Conservation (phyloP, 2,888 invertebrate species). For the Mactromeris polynyma region DNA sequence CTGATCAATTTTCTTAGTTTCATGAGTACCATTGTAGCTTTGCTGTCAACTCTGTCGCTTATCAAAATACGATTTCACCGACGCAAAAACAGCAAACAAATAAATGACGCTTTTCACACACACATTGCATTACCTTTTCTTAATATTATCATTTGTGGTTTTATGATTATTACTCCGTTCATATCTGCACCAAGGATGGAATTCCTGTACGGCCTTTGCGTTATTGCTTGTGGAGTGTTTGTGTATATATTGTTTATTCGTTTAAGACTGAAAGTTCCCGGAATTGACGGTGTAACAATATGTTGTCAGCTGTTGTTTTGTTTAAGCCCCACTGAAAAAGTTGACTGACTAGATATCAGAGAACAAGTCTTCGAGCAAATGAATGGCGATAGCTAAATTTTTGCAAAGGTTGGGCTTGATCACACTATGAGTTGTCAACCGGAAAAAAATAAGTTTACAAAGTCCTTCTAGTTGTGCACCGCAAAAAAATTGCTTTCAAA, state of each 20-base stretch:
- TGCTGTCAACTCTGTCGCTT: slow-evolving; percentile 29
- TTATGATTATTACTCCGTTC: background rate
- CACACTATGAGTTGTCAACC: too few species aligned
- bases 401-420: too few species aligned
- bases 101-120: background rate
- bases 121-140: background rate
- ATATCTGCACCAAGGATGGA: background rate
- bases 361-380: too few species aligned
- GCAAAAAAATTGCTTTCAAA: too few species aligned
- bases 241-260: background rate
- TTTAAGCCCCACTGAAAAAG: background rate
- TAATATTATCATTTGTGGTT: background rate
- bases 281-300: background rate
- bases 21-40: background rate
- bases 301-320: background rate
- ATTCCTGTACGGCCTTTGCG: background rate
- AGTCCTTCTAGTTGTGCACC: too few species aligned
- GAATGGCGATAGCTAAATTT: too few species aligned
- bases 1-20: slow-evolving; percentile 45
- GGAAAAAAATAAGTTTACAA: too few species aligned
- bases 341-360: background rate
- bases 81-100: background rate
- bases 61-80: slow-evolving; percentile 13
- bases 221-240: background rate
- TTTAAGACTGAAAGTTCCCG: background rate